Percentiles rank a stretch among this genome's conserved stretches.
phyloP scores from a whole-genome alignment of 2,113 vertebrate species.

The Hippopotamus amphibius region DNA sequence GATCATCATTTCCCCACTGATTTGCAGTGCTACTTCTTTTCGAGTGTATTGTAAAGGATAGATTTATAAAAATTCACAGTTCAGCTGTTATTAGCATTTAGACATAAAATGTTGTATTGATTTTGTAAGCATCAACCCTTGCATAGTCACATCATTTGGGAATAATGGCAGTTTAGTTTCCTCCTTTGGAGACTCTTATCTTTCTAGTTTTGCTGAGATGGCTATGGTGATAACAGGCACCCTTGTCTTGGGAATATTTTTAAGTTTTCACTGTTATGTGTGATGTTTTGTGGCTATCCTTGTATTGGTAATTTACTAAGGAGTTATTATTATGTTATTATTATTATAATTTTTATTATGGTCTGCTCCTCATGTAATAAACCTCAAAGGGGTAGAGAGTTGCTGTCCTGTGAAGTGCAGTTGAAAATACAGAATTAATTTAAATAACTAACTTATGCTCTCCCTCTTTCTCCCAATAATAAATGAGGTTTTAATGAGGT shows the following conservation, averaged over 20 bases:
- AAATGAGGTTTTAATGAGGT: neutral
- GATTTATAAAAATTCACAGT: neutral
- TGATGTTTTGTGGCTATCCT: neutral
- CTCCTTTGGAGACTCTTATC: neutral
- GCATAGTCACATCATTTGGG: neutral
- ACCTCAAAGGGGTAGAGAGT: neutral
- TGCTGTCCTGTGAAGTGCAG: neutral
- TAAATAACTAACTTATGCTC: neutral
- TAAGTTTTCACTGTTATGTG: neutral
- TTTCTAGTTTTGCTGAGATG: neutral
- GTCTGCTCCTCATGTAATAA: neutral
- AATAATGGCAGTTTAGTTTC: neutral
- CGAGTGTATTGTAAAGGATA: neutral
- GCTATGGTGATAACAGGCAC: accelerated
- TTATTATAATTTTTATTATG: neutral
- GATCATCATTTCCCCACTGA: neutral
- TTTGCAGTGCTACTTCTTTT: neutral
- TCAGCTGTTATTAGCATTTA: neutral
- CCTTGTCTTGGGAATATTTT: neutral
- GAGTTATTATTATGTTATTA: neutral
- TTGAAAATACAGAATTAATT: slow-evolving; percentile 45
- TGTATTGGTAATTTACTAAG: neutral
- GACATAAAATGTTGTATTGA: neutral
- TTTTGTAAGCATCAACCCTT: neutral
- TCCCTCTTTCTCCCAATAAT: neutral